Base-by-base conservation (phyloP, 2,797 vertebrate genomes). In the Sebastes variabilis region DNA sequence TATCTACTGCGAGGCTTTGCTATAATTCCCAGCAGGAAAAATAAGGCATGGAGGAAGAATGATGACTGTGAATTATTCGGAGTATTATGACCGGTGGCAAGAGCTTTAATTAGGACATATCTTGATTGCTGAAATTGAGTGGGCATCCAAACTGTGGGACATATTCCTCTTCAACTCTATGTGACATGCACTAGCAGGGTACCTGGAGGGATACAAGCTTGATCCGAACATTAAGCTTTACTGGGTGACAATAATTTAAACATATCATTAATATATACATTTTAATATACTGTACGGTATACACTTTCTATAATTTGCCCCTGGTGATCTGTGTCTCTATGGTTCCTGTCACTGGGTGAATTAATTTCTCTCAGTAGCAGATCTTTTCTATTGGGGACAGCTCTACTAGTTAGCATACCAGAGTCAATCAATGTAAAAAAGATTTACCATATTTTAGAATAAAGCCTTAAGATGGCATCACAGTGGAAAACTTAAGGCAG, bases 21-120 rank as follows among this genome's bases (percentile, higher is more conserved):
- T 67, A n/a, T 56, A 69, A 83, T 54, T 83, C 73, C 59, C 73
- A 72, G 24, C 13, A 62, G 73, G 54, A 79, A 29, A 72, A 79
- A 66, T 55, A 72, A 65, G 8, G 3, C 5, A 62, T 24, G 16
- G 20, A 42, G 46, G 49, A 68, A 66, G 29, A 68, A 69, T 65
- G 30, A 80, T 73, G 49, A 79, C 25, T 34, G 36, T 32, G 42
- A 59, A 72, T 58, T 70, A 60, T 75, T 75, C 14, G 14, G 20
- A 52, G 36, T 72, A 66, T 74, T 81, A 68, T 81, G 61, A 83
- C 72, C 61, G 0, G 65, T 66, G 66, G 83, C 62, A 75, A 85
- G 55, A 32, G 61, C 60, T 80, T 77, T 72, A 77, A 84, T 83
- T 67, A 79, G 66, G 61, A 73, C 27, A 70, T 60, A 79, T 72